Base-by-base conservation (phyloP, 2,113 vertebrate genomes). In the Oreochromis tanganicae region DNA sequence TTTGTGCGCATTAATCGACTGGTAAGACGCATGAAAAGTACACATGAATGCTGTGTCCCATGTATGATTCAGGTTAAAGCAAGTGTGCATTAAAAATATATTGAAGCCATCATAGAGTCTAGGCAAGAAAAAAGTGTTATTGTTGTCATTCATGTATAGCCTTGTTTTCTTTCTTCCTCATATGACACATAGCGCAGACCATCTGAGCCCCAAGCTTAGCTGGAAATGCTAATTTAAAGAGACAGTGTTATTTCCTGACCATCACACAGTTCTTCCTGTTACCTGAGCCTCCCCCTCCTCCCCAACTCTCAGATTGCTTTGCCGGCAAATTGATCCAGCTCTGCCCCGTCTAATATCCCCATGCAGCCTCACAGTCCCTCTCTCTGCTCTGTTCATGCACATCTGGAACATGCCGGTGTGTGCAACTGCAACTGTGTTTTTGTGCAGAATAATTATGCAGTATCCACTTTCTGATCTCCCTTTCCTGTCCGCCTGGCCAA, bases 1-100 rank as follows among this genome's bases (percentile, higher is more conserved):
- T 99, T 99, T 94, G 98, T 99, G 80, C 98, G 98, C 85, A 97
- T 98, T 95, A 99, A 98, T 95, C 97, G 98, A 91, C 95, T 98
- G 98, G 99, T 99, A 94, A 82, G 94, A 73, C 56, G 5, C 73
- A 38, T 9, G 13, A 81, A 75, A 27, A 81, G 9, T 41, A 36
- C 61, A 73, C 73, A 48, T 17, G 9, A 75, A 75, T 75, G 43
- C 43, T 19, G 21, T 75, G 24, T 75, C 41, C 41, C 41, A 48
- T 29, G 24, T 75, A 48, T 75, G 71, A 50, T 32, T 27, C 73
- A 52, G 27, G 73, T 78, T 52, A 78, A 50, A 78, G 27, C 14
- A 17, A 78, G 27, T 52, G 46, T 75, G 71, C 38, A 24, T 71
- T 24, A 16, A 3, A 46, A 73, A 73, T 24, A 16, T 41, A 73